phyloP scores from a whole-genome alignment of 2,888 invertebrate species.

The Punctoribates punctum region DNA sequence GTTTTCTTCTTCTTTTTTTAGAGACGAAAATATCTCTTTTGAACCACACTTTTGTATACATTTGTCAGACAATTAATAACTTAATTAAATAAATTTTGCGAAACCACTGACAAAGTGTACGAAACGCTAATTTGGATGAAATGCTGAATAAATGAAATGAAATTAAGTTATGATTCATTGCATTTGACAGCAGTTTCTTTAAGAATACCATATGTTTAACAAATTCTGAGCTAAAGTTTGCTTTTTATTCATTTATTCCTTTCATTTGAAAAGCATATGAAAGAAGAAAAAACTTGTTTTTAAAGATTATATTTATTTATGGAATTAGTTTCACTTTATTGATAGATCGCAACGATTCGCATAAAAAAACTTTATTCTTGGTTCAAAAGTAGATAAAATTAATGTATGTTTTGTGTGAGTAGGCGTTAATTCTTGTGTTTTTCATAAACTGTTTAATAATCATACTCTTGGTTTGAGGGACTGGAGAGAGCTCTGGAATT shows the following conservation, averaged over 20 bases:
- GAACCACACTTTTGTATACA: no score
- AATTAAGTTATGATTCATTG: no score
- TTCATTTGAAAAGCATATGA: no score
- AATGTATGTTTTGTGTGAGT: neutral
- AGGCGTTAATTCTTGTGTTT: neutral
- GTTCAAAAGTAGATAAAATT: neutral
- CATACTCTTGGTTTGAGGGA: neutral
- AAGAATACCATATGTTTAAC: neutral
- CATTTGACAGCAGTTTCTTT: neutral
- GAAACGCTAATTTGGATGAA: no score
- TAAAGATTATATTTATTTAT: neutral
- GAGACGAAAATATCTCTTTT: no score
- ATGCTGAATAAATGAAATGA: no score
- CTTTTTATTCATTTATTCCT: no score
- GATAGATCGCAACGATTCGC: neutral
- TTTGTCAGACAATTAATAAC: no score
- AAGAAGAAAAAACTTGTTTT: neutral
- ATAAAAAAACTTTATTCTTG: neutral
- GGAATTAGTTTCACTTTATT: neutral
- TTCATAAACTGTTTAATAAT: neutral
- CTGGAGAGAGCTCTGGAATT: neutral
- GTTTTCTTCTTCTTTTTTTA: no score
- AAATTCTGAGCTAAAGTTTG: neutral
- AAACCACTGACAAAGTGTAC: no score
- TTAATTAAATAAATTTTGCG: no score